phyloP scores from a whole-genome alignment of 2,113 vertebrate species.

The Fulmarus glacialis region DNA sequence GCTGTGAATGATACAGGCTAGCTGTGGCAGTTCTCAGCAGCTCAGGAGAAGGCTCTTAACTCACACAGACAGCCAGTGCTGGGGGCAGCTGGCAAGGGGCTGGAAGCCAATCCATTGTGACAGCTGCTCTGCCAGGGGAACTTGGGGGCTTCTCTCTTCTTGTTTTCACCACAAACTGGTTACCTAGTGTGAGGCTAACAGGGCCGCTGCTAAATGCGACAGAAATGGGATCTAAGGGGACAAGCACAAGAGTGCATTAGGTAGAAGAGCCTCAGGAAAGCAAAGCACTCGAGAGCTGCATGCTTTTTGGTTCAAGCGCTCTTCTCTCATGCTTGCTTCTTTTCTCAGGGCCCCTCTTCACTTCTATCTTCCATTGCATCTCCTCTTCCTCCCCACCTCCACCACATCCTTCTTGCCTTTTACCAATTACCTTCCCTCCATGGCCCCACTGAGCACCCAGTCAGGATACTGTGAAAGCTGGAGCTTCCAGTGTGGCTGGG shows the following conservation, averaged over 20 bases:
- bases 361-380: not conserved
- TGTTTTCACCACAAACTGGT: conserved; percentile 45
- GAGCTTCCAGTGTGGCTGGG: not conserved
- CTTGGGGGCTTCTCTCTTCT: conserved; percentile 18
- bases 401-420: not conserved
- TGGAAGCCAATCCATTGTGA: conserved; percentile 34
- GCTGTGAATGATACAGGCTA: conserved; percentile 64
- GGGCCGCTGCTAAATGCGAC: not conserved
- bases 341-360: not conserved
- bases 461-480: not conserved
- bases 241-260: not conserved
- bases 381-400: not conserved
- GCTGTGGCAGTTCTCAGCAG: conserved; percentile 48
- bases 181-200: conserved; percentile 37
- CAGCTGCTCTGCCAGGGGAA: conserved; percentile 28
- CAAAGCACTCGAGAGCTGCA: not conserved
- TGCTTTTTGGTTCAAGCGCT: not conserved
- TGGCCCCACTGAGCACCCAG: not conserved
- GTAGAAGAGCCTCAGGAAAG: conserved; percentile 23
- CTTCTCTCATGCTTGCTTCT: not conserved
- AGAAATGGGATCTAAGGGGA: conserved; percentile 21
- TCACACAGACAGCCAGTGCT: conserved; percentile 9
- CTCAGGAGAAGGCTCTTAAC: conserved; percentile 52
- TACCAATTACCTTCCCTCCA: not conserved
- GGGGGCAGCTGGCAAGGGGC: conserved; percentile 45